These are phyloP conservation scores for Myotis lucifugus DNA, from an alignment of 2,113 vertebrate species.

Conservation along the genomic window DNA sequence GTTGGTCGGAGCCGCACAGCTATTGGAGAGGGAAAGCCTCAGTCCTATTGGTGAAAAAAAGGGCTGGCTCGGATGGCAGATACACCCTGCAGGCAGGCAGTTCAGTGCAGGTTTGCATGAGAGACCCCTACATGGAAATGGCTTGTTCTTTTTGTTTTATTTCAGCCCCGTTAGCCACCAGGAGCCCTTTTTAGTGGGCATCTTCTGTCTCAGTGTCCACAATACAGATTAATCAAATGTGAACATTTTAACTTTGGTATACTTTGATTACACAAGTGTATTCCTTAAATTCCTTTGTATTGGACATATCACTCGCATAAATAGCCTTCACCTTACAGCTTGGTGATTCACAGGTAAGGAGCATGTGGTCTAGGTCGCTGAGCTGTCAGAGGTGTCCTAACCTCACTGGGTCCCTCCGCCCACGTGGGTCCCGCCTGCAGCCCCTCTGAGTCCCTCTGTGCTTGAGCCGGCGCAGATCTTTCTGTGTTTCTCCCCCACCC, in stretches of 20 bases:
- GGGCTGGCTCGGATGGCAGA: neutral
- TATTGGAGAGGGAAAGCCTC: neutral
- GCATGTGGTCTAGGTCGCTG: neutral
- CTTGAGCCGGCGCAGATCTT: neutral
- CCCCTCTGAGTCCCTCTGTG: neutral
- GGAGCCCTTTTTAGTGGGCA: neutral
- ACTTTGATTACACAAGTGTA: neutral
- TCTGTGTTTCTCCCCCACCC: neutral
- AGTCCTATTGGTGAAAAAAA: neutral
- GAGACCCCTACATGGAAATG: neutral
- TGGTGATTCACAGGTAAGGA: neutral
- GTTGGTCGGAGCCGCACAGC: too few relatives aligned
- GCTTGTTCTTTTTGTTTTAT: neutral
- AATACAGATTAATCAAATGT: neutral
- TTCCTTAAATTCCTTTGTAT: neutral
- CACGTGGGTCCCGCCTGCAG: neutral
- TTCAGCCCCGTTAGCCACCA: neutral
- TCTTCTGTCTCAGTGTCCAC: neutral
- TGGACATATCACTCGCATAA: neutral
- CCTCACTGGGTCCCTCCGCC: neutral
- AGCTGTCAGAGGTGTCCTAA: neutral
- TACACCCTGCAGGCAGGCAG: neutral
- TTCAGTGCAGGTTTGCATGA: neutral
- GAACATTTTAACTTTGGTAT: neutral
- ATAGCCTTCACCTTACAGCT: neutral